Evolutionary conservation across 2,113 vertebrate genomes (phyloP).

Genomic region (Benitochromis conjunctus): DNA sequence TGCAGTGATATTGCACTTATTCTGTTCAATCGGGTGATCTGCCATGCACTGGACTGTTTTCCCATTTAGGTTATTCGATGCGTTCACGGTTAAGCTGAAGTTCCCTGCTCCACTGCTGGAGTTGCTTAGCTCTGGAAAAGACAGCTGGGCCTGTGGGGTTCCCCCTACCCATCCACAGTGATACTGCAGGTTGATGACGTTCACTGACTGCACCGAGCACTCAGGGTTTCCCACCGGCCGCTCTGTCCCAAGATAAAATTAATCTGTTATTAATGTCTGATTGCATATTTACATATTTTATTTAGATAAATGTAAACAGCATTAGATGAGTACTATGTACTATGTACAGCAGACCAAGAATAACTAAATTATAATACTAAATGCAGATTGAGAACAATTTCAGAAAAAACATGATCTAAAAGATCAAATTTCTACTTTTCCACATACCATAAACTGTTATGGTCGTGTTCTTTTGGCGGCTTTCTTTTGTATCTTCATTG

Average conservation of each 20-base stretch:
- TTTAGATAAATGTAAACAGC: background rate
- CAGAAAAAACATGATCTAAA: background rate
- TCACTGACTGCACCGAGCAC: conserved; percentile 52
- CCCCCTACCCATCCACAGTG: conserved; percentile 59
- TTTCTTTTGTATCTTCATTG: conserved; percentile 33
- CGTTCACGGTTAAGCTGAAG: conserved; percentile 20
- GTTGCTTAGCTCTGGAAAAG: conserved; percentile 46
- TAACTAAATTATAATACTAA: background rate
- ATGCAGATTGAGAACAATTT: background rate
- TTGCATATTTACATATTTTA: background rate
- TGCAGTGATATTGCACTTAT: conserved; percentile 43
- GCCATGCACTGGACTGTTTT: conserved; percentile 40
- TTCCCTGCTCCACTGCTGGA: conserved; percentile 2
- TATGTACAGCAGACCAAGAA: background rate
- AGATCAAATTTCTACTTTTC: background rate
- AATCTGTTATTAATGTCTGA: background rate
- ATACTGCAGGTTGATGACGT: conserved; percentile 39
- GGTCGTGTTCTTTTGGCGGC: conserved; percentile 9
- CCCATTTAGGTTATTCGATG: conserved; percentile 21
- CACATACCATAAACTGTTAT: conserved; percentile 60
- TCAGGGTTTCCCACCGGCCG: background rate
- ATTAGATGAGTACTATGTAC: background rate
- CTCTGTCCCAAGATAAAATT: conserved; percentile 35
- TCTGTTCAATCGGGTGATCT: conserved; percentile 28
- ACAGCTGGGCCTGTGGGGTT: conserved; percentile 40